Base-by-base conservation (phyloP, 2,797 vertebrate genomes). In the Neosalanx taihuensis region DNA sequence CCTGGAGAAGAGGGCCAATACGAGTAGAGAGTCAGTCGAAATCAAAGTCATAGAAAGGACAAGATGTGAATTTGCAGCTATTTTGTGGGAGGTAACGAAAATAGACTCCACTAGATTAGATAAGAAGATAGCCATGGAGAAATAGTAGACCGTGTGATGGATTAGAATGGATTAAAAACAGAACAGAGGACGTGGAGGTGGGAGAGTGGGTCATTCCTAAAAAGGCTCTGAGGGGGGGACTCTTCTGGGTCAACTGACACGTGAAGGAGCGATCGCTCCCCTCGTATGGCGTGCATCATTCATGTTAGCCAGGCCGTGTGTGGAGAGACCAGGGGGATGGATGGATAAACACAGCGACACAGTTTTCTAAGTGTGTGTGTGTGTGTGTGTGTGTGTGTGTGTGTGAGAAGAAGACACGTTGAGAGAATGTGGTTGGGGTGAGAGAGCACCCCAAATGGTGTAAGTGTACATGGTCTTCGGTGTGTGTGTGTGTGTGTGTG, bases 1-100 rank as follows among this genome's bases (percentile, higher is more conserved):
- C 95, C 97, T 98, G n/a, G 3, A 15, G 35, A 60, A 6, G 20
- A 53, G n/a, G 29, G 18, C 13, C 35, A 10, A 56, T 6, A n/a
- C 9, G 15, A 56, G 51, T 56, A 1, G 51, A 18, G 29, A 26
- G 51, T 49, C 26, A 37, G 23, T 29, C 12, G 26, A 9, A 61
- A 60, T 12, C 37, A 2, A 51, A 23, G 17, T 49, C 20, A 9
- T 6, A 30, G 6, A 29, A 41, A 56, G 17, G 23, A 20, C 13
- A 60, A 60, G 64, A 20, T 67, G 3, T 33, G 41, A 7, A 46
- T 62, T 15, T 53, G 9, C 58, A 30, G 33, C 37, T 17, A 65
- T 46, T 66, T 33, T 56, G 23, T 20, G 3, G 37, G 33, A 33
- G 29, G 18, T 17, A 33, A 29, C 53, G 18, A 5, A 15, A 64